Base-by-base conservation (phyloP, 23 tunicate genomes). In the Clavelina lepadiformis region DNA sequence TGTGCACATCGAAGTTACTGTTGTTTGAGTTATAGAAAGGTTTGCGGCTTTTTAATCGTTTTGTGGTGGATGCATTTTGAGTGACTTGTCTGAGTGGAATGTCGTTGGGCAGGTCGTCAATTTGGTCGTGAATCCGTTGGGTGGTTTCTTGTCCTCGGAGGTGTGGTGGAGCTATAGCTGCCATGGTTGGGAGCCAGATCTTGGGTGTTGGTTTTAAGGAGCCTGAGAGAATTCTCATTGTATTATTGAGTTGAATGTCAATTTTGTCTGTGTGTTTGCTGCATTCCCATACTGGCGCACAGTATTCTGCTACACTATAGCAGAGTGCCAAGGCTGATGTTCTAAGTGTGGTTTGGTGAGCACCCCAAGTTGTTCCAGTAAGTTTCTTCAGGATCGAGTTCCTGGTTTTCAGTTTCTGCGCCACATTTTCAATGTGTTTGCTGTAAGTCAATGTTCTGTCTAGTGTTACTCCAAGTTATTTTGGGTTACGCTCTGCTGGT, bases 171-270 rank as follows among this genome's bases (percentile, higher is more conserved):
- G 11, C 55, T 31, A 68, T 68, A 29, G 26, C 50, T 30, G 74
- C 38, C 21, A 68, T 59, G 44, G 51, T 49, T 7, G 74, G 60
- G 30, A 51, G 61, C 45, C 31, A 25, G 1, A 50, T 38, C 36
- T 28, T 49, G 30, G 74, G 74, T 50, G 74, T 68, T 23, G 61
- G 74, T 28, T 26, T 25, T 19, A 51, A 45, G 74, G 60, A 50
- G 35, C 68, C 68, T 20, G 38, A 2, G 3, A 68, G 38, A 49
- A 51, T 51, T 44, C 74, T 41, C 50, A 68, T n/a, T 2, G 60
- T 38, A 60, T 68, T 26, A 28, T 68, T n/a, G n/a, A n/a, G n/a
- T n/a, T n/a, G n/a, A n/a, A n/a, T n/a, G n/a, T n/a, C n/a, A n/a
- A n/a, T n/a, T n/a, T n/a, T n/a, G n/a, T n/a, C n/a, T n/a, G n/a